Conservation (phyloP, 2,113 vertebrate species). For the Butorides virescens region DNA sequence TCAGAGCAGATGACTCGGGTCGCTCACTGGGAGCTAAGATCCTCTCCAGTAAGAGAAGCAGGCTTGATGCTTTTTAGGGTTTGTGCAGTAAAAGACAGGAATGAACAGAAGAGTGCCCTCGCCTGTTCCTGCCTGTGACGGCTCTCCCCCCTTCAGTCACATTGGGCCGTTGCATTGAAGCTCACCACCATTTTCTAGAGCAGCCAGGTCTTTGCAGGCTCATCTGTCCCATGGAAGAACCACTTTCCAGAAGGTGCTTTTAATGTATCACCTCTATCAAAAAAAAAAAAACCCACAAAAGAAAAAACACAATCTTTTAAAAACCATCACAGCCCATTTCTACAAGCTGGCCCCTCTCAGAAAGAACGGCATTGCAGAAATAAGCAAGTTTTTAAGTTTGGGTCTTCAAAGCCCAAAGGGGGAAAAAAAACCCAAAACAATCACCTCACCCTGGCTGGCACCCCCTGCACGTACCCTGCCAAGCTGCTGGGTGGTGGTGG, state of each 20-base stretch:
- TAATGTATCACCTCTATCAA: not conserved
- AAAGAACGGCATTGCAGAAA: not conserved
- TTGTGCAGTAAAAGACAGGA: not conserved
- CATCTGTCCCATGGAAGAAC: not conserved
- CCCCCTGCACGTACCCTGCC: too few relatives aligned
- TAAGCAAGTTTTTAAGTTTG: not conserved
- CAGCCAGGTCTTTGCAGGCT: not conserved
- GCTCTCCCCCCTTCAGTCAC: not conserved
- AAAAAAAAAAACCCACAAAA: too few relatives aligned
- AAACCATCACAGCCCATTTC: not conserved
- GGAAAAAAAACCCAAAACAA: too few relatives aligned
- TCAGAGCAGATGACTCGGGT: not conserved
- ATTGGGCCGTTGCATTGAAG: not conserved
- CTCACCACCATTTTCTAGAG: not conserved
- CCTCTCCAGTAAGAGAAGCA: not conserved
- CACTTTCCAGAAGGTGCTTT: not conserved
- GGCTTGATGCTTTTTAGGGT: not conserved
- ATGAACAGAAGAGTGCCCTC: not conserved
- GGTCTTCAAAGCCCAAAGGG: not conserved
- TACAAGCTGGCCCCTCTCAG: not conserved
- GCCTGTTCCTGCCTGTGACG: not conserved
- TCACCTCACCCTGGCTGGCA: not conserved
- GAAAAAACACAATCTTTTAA: not conserved
- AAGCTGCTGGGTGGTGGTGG: not conserved
- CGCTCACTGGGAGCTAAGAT: not conserved